These are phyloP conservation scores for Phymanthus crucifer DNA, from an alignment of 92 coral and sea anemone genomes.

Conservation along the genomic window DNA sequence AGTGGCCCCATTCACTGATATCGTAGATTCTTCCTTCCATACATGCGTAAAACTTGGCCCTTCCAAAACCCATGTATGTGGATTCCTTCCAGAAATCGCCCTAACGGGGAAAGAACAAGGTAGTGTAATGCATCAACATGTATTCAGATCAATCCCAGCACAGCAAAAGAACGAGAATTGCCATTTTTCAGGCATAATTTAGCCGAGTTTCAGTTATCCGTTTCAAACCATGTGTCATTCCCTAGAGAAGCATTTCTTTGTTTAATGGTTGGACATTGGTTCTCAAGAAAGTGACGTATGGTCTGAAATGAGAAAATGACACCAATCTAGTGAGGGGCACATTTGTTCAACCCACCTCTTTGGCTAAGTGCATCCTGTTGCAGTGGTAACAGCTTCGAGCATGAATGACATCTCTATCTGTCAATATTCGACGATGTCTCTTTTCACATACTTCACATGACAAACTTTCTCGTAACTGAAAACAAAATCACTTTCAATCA, in stretches of 20 bases:
- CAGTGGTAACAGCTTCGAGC: constrained; percentile 81
- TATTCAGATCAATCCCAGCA: neutral
- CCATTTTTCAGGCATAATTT: neutral
- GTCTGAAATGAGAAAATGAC: too few species aligned
- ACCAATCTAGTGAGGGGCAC: neutral
- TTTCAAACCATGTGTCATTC: too few species aligned
- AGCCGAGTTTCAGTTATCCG: neutral
- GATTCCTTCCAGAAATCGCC: constrained; percentile 96
- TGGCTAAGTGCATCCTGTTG: constrained; percentile 71
- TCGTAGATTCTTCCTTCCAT: constrained; percentile 79
- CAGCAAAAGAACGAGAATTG: too few species aligned
- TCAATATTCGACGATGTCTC: constrained; percentile 74
- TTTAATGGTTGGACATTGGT: too few species aligned
- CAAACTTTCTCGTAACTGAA: constrained; percentile 71
- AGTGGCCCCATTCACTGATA: constrained; percentile 90
- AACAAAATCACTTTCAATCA: neutral
- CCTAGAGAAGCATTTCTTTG: too few species aligned
- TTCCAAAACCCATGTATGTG: constrained; percentile 68
- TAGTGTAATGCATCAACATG: neutral
- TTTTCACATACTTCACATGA: constrained; percentile 68
- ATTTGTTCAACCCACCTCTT: constrained; percentile 58
- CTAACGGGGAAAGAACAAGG: constrained; percentile 24
- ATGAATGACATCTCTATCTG: constrained; percentile 53
- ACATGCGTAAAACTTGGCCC: constrained; percentile 70
- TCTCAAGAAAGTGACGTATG: too few species aligned